Percentiles rank a stretch among this genome's conserved stretches.
phyloP scores from a whole-genome alignment of 2,888 invertebrate species.

The Desoria tigrina region DNA sequence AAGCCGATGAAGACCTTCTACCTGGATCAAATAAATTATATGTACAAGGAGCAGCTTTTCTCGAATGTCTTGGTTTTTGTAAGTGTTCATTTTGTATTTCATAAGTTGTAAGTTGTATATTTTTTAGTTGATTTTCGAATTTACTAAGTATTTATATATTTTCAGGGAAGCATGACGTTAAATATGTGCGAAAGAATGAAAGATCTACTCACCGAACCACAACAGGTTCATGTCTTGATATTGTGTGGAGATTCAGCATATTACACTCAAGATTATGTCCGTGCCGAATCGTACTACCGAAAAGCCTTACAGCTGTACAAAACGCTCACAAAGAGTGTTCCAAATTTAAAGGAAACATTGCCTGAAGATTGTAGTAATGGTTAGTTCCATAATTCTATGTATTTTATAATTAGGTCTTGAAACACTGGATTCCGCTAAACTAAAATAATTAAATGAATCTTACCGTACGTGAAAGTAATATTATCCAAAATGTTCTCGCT shows the following conservation, averaged over 20 bases:
- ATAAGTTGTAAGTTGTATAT: too few relatives aligned
- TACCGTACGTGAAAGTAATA: too few relatives aligned
- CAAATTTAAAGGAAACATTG: slow-evolving; percentile 60
- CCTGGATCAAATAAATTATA: slow-evolving; percentile 68
- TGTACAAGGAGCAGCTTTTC: slow-evolving; percentile 71
- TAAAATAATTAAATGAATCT: slow-evolving; percentile 13
- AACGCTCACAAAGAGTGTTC: slow-evolving; percentile 58
- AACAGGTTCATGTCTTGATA: slow-evolving; percentile 69
- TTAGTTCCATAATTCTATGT: slow-evolving; percentile 17
- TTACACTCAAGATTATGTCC: slow-evolving; percentile 66
- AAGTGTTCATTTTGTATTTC: slow-evolving; percentile 56
- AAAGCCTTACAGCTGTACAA: slow-evolving; percentile 68
- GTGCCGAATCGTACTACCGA: slow-evolving; percentile 69
- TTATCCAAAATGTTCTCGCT: background rate
- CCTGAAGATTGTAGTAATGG: slow-evolving; percentile 61
- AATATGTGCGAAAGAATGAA: slow-evolving; percentile 68
- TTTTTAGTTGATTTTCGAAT: background rate
- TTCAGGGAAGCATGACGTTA: slow-evolving; percentile 67
- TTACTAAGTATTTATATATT: slow-evolving; percentile 10
- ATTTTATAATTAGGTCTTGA: background rate
- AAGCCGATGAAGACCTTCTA: slow-evolving; percentile 43
- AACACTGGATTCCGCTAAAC: background rate
- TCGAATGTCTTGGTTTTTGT: slow-evolving; percentile 72
- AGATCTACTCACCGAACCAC: slow-evolving; percentile 63
- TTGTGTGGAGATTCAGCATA: slow-evolving; percentile 72